Evolutionary conservation across 2,797 vertebrate genomes (phyloP).

Genomic region (Mormyrus hasselquistii): DNA sequence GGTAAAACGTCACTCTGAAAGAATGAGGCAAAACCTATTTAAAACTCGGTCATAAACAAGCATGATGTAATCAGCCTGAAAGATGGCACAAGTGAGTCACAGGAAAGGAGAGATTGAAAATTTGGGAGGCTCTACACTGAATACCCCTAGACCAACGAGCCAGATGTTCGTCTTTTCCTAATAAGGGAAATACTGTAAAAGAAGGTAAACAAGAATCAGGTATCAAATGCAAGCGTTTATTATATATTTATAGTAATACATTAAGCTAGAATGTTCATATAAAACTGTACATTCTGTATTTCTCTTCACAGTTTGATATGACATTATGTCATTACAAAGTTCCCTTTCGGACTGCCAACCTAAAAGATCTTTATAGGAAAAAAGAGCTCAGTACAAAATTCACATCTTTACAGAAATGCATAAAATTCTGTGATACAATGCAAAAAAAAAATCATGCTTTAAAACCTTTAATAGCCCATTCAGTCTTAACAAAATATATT

Average conservation of each 20-base stretch:
- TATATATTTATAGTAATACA: conserved; percentile 73
- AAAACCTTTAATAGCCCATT: conserved; percentile 80
- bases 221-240: conserved; percentile 69
- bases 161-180: too few species aligned
- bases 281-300: conserved; percentile 81
- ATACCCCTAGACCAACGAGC: too few species aligned
- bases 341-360: conserved; percentile 78
- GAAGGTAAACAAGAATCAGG: conserved; percentile 15
- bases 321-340: conserved; percentile 76
- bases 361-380: conserved; percentile 62
- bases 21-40: conserved; percentile 6
- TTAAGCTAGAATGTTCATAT: conserved; percentile 58
- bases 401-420: conserved; percentile 78
- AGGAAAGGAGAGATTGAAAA: neutral
- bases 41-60: conserved; percentile 8
- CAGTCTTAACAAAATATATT: conserved; percentile 75
- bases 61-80: neutral
- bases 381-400: conserved; percentile 69
- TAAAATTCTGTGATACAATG: conserved; percentile 63
- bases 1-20: neutral
- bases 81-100: neutral
- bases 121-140: neutral
- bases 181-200: conserved; percentile 16
- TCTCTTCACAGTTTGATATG: conserved; percentile 86
- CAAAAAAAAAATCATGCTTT: conserved; percentile 66